A percentile compares a stretch with the other conserved stretches of the same genome.
Conservation (phyloP, 2,888 invertebrate species). For the Yponomeuta malinellus region DNA sequence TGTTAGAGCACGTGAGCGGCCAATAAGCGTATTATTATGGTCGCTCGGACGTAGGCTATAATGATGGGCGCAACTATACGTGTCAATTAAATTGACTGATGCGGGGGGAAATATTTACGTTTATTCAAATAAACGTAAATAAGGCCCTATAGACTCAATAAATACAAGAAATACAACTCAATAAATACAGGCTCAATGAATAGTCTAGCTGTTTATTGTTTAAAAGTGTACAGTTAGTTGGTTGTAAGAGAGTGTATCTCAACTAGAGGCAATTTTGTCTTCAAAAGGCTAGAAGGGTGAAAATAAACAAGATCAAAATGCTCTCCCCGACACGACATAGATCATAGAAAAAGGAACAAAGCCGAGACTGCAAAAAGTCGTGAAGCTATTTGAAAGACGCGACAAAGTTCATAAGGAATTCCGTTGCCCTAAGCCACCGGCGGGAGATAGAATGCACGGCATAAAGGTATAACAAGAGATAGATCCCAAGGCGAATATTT, state of each 20-base stretch:
- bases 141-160: neutral
- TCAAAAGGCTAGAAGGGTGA: neutral
- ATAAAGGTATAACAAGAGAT: conserved; percentile 4
- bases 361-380: conserved; percentile 6
- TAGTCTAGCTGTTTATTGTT: neutral
- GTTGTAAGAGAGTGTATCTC: neutral
- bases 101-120: neutral
- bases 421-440: conserved; percentile 5
- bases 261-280: neutral
- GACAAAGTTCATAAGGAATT: conserved; percentile 8
- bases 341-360: conserved; percentile 11
- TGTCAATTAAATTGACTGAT: conserved; percentile 1
- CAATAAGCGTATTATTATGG: conserved; percentile 12
- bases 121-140: neutral
- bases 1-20: conserved; percentile 32
- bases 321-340: conserved; percentile 1
- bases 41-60: neutral
- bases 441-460: conserved; percentile 8
- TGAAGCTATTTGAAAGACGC: conserved; percentile 11
- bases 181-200: neutral
- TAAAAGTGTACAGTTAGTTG: neutral
- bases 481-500: neutral
- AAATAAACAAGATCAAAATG: neutral
- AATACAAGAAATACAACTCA: neutral
- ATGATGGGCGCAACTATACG: neutral